Conservation (phyloP, 2,113 vertebrate species). For the Corvus hawaiiensis region DNA sequence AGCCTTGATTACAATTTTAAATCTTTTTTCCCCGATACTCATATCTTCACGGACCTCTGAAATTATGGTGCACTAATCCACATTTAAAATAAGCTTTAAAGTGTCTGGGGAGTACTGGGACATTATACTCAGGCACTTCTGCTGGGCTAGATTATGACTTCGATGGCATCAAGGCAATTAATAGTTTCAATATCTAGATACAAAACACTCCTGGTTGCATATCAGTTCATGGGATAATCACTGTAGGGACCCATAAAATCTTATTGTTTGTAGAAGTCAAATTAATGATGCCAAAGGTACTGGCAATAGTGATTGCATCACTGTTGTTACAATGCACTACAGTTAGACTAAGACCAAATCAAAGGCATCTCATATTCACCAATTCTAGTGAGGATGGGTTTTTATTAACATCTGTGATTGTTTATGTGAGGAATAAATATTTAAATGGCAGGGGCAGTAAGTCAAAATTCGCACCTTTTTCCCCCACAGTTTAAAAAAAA, state of each 20-base stretch:
- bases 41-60: not conserved
- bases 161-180: constrained; percentile 23
- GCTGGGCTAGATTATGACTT: constrained; percentile 3
- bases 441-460: not conserved
- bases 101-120: not conserved
- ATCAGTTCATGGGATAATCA: constrained; percentile 3
- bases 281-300: constrained; percentile 25
- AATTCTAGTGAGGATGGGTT: not conserved
- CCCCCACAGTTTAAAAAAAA: not conserved
- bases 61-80: not conserved
- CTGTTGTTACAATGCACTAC: not conserved
- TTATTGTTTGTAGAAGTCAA: not conserved
- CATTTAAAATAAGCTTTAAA: constrained; percentile 11
- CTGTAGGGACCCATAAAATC: constrained; percentile 16
- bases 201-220: not conserved
- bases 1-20: constrained; percentile 1
- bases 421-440: not conserved
- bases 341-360: not conserved
- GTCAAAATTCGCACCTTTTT: fast-evolving
- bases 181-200: constrained; percentile 51
- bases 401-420: not conserved
- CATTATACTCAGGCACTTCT: not conserved
- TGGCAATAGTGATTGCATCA: not conserved
- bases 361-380: not conserved
- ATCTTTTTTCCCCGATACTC: not conserved